A percentile compares a stretch with the other conserved stretches of the same genome.
phyloP scores from a whole-genome alignment of 2,888 invertebrate species.

The Idaea straminata region DNA sequence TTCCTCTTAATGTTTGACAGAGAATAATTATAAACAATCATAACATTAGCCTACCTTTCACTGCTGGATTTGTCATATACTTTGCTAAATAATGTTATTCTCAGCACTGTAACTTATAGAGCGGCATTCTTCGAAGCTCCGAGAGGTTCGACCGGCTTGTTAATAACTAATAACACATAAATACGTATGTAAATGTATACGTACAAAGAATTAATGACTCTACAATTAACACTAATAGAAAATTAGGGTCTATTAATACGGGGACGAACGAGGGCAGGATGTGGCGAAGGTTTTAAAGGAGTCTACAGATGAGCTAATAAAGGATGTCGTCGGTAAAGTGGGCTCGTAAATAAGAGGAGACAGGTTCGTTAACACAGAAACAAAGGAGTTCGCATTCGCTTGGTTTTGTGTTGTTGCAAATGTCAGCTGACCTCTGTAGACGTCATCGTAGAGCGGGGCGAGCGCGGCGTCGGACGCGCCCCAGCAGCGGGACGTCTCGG shows the following conservation, averaged over 20 bases:
- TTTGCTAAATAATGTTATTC: conserved; percentile 32
- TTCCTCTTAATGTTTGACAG: not conserved
- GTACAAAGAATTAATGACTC: conserved; percentile 27
- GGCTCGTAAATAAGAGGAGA: conserved; percentile 27
- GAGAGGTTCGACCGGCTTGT: conserved; percentile 29
- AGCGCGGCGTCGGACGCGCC: conserved; percentile 82
- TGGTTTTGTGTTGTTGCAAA: conserved; percentile 40
- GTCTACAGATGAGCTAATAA: conserved; percentile 18
- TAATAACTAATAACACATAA: conserved; percentile 33
- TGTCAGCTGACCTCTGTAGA: conserved; percentile 82
- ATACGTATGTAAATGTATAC: conserved; percentile 28
- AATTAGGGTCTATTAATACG: conserved; percentile 17
- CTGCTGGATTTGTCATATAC: conserved; percentile 33
- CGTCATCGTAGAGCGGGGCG: conserved; percentile 84
- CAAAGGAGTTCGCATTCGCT: conserved; percentile 44
- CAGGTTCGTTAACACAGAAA: conserved; percentile 42
- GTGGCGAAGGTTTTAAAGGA: conserved; percentile 7
- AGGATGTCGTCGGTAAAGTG: conserved; percentile 27
- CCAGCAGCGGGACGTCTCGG: conserved; percentile 81
- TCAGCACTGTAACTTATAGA: conserved; percentile 31
- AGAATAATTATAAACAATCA: conserved; percentile 19
- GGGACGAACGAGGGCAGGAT: conserved; percentile 4
- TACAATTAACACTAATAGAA: conserved; percentile 26
- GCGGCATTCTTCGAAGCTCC: conserved; percentile 30
- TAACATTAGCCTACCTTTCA: conserved; percentile 34